Evolutionary conservation across 1,140 invertebrate genomes (phyloP), one percentile per base, ranked within the genome.

Genomic region (Hycleus cichorii): DNA sequence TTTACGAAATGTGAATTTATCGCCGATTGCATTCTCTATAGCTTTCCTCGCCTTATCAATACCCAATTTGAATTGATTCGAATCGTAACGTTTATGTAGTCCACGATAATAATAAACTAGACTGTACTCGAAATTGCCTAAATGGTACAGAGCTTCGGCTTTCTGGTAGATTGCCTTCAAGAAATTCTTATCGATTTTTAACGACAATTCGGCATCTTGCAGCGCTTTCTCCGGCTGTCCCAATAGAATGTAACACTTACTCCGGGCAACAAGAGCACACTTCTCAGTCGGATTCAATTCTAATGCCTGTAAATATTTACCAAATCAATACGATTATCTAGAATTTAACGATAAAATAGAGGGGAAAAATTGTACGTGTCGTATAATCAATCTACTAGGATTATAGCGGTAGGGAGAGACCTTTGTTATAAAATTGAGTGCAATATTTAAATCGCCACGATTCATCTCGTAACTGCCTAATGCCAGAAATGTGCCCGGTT

Each of bases 41-140:
- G 93, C 93, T 72, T 96, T 91, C 74, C 94, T 89, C 0, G 90
- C 90, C 73, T 97, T 97, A 68, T 95, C 91, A 1, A 97, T 88
- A 9, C 94, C 95, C 25, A 95, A 80, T 49, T 90, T 83, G 74
- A 97, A 96, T 24, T 86, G 85, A 57, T 87, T 86, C 45, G 92
- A 80, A 61, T 97, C 93, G 0, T 92, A 91, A 8, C 94, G 78
- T 4, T 91, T 81, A 11, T 86, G 84, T 57, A 92, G 77, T 0
- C 93, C 93, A 49, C 91, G 80, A 70, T 97, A 91, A 70, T 90
- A 97, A 70, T 87, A 93, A 63, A 97, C 90, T 1, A 97, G 77
- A 64, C 93, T 93, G 66, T 92, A 83, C 75, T 97, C 95, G 74
- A 96, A 97, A 70, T 95, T 87, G 0, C 92, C 93, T 3, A 94